Conservation (phyloP, 2,797 vertebrate genomes). For the Lutjanus argentimaculatus region DNA sequence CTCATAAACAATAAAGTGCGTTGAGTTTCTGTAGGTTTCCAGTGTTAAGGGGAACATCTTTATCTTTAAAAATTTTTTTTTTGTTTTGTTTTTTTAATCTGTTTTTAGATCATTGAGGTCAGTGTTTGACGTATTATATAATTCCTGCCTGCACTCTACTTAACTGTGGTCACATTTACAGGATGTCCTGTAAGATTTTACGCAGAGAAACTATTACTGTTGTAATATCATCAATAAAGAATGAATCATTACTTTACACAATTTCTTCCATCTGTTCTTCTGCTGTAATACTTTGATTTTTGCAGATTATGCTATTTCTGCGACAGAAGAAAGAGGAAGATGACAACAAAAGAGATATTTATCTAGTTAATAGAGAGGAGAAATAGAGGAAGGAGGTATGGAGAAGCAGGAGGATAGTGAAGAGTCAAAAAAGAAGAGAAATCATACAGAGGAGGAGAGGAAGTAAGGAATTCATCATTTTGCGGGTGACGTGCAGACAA, state of each 20-base stretch:
- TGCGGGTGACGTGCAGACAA: not conserved
- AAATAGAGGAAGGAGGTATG: conserved; percentile 3
- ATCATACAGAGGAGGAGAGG: not conserved
- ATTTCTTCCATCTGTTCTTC: not conserved
- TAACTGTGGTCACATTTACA: not conserved
- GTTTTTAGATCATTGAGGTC: not conserved
- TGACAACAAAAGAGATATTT: not conserved
- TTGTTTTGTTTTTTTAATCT: not conserved
- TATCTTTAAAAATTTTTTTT: not conserved
- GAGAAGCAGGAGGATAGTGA: not conserved
- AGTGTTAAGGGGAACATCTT: not conserved
- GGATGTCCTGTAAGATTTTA: not conserved
- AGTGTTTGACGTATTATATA: not conserved
- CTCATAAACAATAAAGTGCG: not conserved
- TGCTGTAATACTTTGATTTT: not conserved
- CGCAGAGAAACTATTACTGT: not conserved
- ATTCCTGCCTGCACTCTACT: not conserved
- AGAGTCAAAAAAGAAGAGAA: not conserved
- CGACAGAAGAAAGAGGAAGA: conserved; percentile 23
- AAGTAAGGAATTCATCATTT: conserved; percentile 34
- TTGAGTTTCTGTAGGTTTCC: not conserved
- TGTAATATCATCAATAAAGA: conserved; percentile 4
- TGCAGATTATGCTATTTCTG: not conserved
- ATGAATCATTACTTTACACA: not conserved
- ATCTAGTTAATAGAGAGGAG: not conserved